phyloP scores from a whole-genome alignment of 2,888 invertebrate species.

The Habroteleia sp. region DNA sequence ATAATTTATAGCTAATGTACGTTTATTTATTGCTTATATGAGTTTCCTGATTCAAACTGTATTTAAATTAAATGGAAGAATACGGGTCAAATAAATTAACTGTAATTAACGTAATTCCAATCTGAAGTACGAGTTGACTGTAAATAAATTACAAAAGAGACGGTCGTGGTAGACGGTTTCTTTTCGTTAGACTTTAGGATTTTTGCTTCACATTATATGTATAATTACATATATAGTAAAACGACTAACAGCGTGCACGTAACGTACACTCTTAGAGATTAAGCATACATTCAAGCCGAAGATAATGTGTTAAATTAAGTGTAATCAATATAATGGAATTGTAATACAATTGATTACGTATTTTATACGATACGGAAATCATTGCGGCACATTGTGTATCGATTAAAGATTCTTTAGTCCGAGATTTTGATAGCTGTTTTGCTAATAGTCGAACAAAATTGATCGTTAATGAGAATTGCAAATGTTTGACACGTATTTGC shows the following conservation, averaged over 20 bases:
- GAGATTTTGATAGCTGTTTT: conserved; percentile 15
- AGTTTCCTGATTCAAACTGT: conserved; percentile 21
- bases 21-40: conserved; percentile 20
- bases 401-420: neutral
- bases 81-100: conserved; percentile 59
- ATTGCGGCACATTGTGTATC: conserved; percentile 11
- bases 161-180: conserved; percentile 19
- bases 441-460: neutral
- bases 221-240: conserved; percentile 8
- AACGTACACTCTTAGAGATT: conserved; percentile 15
- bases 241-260: neutral
- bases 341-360: conserved; percentile 25
- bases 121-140: conserved; percentile 31
- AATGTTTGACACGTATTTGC: conserved; percentile 10
- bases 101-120: conserved; percentile 43
- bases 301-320: conserved; percentile 8
- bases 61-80: conserved; percentile 55
- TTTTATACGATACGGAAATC: conserved; percentile 21
- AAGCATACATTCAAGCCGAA: conserved; percentile 20
- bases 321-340: conserved; percentile 35
- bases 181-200: conserved; percentile 16
- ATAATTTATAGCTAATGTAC: conserved; percentile 9
- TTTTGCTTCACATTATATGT: conserved; percentile 22
- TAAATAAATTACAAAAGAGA: conserved; percentile 32
- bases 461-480: neutral